Conservation (phyloP, 1,140 invertebrate genomes). For the Drosophila gunungcola region DNA sequence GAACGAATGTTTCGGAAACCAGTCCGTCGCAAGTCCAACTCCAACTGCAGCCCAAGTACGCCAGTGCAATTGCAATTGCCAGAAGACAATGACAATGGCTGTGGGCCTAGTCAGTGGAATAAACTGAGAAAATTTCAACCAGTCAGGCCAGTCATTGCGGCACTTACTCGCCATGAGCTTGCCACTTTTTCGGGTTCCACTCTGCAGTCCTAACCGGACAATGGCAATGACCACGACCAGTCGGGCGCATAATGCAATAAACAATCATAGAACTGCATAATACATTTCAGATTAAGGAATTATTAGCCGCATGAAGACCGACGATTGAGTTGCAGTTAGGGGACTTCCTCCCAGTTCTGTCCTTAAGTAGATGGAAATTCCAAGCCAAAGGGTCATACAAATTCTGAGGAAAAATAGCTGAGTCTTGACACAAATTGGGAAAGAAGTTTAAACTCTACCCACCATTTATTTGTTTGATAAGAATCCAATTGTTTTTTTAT, state of each 20-base stretch:
- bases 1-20: constrained; percentile 48
- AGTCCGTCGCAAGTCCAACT: constrained; percentile 30
- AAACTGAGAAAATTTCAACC: constrained; percentile 41
- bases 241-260: constrained; percentile 58
- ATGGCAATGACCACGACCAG: constrained; percentile 59
- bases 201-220: constrained; percentile 36
- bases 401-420: not conserved
- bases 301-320: constrained; percentile 56
- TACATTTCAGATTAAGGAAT: constrained; percentile 79
- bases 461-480: too few relatives aligned
- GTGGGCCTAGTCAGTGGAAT: constrained; percentile 11
- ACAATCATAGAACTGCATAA: constrained; percentile 79
- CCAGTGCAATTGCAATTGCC: constrained; percentile 59
- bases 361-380: not conserved
- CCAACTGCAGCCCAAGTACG: constrained; percentile 31
- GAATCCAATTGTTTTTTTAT: too few relatives aligned
- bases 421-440: too few relatives aligned
- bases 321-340: not conserved
- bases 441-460: too few relatives aligned
- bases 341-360: not conserved
- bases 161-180: constrained; percentile 68
- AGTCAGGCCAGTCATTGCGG: constrained; percentile 73
- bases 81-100: constrained; percentile 67
- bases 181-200: constrained; percentile 45
- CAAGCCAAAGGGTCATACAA: constrained; percentile 1